phyloP scores from a whole-genome alignment of 2,113 vertebrate genomes.

The Oryzias curvinotus region DNA sequence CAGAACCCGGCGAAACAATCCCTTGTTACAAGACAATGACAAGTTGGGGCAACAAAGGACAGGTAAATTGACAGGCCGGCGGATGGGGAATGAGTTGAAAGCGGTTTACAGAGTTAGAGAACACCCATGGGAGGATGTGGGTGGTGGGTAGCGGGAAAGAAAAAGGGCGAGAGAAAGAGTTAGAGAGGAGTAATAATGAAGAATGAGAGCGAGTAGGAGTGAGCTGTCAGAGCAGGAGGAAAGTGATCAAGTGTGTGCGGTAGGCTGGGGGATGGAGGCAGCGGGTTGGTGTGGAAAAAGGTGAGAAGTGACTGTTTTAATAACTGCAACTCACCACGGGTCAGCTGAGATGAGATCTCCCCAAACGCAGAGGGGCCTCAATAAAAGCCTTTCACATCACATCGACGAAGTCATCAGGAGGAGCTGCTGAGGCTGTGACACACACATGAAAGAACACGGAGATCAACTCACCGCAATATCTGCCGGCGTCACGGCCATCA shows the following conservation, averaged over 20 bases:
- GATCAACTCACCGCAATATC: slow-evolving; percentile 30
- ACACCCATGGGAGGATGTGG: slow-evolving; percentile 60
- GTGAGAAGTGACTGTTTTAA: slow-evolving; percentile 65
- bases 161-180: slow-evolving; percentile 53
- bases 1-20: slow-evolving; percentile 47
- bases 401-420: slow-evolving; percentile 60
- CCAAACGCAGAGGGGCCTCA: slow-evolving; percentile 64
- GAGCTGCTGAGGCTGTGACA: slow-evolving; percentile 50
- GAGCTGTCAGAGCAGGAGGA: slow-evolving; percentile 67
- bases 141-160: slow-evolving; percentile 47
- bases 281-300: slow-evolving; percentile 31
- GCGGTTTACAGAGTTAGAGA: slow-evolving; percentile 54
- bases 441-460: slow-evolving; percentile 54
- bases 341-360: slow-evolving; percentile 68
- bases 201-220: slow-evolving; percentile 65
- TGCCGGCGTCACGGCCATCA: slow-evolving; percentile 12
- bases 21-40: slow-evolving; percentile 53
- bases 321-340: slow-evolving; percentile 69
- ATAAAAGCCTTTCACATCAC: slow-evolving; percentile 68
- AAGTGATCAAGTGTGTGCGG: slow-evolving; percentile 65
- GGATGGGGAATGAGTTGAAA: slow-evolving; percentile 51
- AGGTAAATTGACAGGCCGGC: slow-evolving; percentile 61
- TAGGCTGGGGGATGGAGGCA: slow-evolving; percentile 42
- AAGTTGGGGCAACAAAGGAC: slow-evolving; percentile 59
- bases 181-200: slow-evolving; percentile 64